A percentile compares a stretch with the other conserved stretches of the same genome.
These are phyloP conservation scores for Alviniconcha strummeri DNA, from an alignment of 2,888 invertebrate species.

Conservation along the genomic window DNA sequence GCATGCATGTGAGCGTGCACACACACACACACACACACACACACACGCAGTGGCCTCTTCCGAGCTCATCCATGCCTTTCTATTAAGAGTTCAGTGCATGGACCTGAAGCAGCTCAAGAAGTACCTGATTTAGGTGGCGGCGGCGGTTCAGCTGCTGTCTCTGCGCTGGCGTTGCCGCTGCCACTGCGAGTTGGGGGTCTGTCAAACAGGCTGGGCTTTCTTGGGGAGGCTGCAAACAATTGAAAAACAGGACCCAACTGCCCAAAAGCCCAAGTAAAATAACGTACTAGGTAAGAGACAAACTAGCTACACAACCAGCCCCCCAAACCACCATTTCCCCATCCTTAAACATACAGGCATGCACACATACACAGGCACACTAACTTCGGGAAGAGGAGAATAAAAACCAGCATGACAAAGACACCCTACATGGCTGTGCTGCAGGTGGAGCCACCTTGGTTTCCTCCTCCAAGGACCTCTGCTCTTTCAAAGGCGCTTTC, in stretches of 20 bases:
- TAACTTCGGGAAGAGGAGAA: too few species aligned
- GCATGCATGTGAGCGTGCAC: too few species aligned
- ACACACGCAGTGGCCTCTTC: neutral
- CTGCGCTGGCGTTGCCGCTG: slow-evolving; percentile 16
- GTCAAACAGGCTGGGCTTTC: slow-evolving; percentile 53
- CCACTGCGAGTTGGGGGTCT: slow-evolving; percentile 67
- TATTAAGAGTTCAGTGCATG: too few species aligned
- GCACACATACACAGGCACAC: too few species aligned
- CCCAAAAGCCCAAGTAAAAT: too few species aligned
- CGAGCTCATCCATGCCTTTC: too few species aligned
- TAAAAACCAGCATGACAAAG: too few species aligned
- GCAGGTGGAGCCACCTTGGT: slow-evolving; percentile 24
- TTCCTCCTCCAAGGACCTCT: slow-evolving; percentile 35
- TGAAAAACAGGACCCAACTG: too few species aligned
- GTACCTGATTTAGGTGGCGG: slow-evolving; percentile 41
- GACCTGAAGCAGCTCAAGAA: too few species aligned
- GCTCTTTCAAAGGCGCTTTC: slow-evolving; percentile 39
- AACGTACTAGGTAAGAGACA: too few species aligned
- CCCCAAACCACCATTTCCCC: too few species aligned
- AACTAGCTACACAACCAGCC: too few species aligned
- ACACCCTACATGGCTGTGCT: slow-evolving; percentile 24
- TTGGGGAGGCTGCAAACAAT: slow-evolving; percentile 37
- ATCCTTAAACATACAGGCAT: neutral
- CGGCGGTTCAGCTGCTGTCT: neutral
- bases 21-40: neutral